phyloP scores from a whole-genome alignment of 2,113 vertebrate species.

The Rutilus rutilus region DNA sequence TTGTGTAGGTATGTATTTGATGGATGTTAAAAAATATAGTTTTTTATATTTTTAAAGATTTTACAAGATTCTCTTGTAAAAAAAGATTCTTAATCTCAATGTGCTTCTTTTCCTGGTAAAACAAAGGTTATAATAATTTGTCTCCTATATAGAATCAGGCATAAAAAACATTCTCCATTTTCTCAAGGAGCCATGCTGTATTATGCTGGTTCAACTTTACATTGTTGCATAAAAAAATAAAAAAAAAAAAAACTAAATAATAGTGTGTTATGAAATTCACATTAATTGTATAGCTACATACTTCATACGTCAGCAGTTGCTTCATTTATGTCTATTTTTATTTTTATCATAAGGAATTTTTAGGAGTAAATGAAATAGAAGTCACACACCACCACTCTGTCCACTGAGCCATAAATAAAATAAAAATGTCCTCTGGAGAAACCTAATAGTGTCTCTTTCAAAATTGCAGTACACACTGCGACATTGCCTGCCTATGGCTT shows the following conservation, averaged over 20 bases:
- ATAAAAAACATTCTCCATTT: neutral
- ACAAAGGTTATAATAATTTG: neutral
- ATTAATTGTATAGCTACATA: neutral
- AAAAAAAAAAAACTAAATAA: neutral
- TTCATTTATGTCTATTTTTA: neutral
- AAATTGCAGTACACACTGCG: neutral
- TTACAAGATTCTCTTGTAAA: no score
- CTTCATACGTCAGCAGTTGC: neutral
- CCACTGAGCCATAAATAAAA: no score
- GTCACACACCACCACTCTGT: no score
- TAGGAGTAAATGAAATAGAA: no score
- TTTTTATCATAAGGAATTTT: neutral
- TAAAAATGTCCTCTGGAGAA: no score
- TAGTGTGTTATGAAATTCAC: neutral
- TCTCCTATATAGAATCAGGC: neutral
- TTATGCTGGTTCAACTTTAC: neutral
- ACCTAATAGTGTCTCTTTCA: neutral
- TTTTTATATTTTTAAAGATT: no score
- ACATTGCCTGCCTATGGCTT: neutral
- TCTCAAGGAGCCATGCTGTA: no score
- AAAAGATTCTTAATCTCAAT: no score
- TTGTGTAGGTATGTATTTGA: no score
- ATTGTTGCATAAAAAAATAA: neutral
- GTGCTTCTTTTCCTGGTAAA: no score
- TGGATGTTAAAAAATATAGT: no score